phyloP scores from a whole-genome alignment of 2,113 vertebrate species.

The Trachemys scripta region DNA sequence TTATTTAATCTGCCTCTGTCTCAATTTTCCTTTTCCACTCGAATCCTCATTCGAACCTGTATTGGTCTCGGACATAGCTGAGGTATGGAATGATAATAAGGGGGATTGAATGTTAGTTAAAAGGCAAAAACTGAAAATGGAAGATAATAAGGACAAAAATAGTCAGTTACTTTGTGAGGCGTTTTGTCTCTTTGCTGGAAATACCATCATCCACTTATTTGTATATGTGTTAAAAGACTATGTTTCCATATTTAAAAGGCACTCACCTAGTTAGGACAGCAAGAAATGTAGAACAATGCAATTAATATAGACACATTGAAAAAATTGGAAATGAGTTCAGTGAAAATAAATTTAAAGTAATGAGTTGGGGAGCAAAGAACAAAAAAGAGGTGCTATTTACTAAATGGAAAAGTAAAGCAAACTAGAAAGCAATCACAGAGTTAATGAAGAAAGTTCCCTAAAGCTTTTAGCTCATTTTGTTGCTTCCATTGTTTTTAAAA shows the following conservation, averaged over 20 bases:
- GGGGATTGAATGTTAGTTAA: not conserved
- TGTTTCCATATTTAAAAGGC: not conserved
- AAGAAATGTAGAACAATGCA: not conserved
- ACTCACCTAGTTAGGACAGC: not conserved
- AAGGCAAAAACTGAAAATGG: not conserved
- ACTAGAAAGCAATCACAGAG: not conserved
- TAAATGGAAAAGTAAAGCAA: not conserved
- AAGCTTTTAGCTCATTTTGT: not conserved
- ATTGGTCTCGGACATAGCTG: not conserved
- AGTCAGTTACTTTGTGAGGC: not conserved
- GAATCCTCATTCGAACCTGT: no score
- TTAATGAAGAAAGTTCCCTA: not conserved
- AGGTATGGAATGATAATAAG: not conserved
- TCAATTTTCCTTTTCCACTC: no score
- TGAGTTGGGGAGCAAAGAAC: fast-evolving
- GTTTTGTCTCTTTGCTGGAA: no score
- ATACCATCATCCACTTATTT: not conserved
- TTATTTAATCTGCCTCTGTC: no score
- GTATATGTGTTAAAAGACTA: not conserved
- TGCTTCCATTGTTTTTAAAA: not conserved
- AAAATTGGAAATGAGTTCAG: not conserved
- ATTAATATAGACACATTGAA: not conserved
- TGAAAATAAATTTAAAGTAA: not conserved
- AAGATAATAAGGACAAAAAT: not conserved
- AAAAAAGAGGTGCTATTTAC: not conserved